A percentile compares a stretch with the other conserved stretches of the same genome.
These are phyloP conservation scores for Rhodinocichla rosea DNA, from an alignment of 2,113 vertebrate species.

Conservation along the genomic window DNA sequence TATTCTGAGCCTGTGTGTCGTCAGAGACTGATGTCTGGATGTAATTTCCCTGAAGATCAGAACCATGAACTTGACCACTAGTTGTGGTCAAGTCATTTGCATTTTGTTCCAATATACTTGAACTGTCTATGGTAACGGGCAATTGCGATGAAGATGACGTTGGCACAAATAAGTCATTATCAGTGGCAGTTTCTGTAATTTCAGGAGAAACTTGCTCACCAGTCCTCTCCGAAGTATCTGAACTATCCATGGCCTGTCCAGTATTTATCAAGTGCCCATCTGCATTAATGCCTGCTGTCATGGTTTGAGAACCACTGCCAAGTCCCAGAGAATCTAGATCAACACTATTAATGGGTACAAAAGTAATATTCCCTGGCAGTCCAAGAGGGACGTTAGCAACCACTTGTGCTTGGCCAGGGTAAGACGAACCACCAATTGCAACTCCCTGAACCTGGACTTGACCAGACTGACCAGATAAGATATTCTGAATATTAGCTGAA, in stretches of 20 bases:
- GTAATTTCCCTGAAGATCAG: slow-evolving; percentile 91
- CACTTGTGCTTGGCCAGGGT: slow-evolving; percentile 95
- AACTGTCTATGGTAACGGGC: slow-evolving; percentile 85
- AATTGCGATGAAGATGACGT: slow-evolving; percentile 91
- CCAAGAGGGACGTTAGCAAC: slow-evolving; percentile 97
- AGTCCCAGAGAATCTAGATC: slow-evolving; percentile 97
- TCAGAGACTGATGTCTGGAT: slow-evolving; percentile 83
- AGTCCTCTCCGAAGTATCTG: slow-evolving; percentile 87
- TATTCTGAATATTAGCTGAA: slow-evolving; percentile 90
- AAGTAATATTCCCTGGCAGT: slow-evolving; percentile 96
- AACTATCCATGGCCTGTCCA: slow-evolving; percentile 86
- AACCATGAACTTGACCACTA: slow-evolving; percentile 82
- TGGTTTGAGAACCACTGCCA: slow-evolving; percentile 92
- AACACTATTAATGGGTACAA: slow-evolving; percentile 98
- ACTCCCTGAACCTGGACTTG: slow-evolving; percentile 95
- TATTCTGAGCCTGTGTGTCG: slow-evolving; percentile 87
- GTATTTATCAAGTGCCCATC: slow-evolving; percentile 95
- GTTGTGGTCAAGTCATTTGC: slow-evolving; percentile 79
- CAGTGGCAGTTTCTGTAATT: slow-evolving; percentile 85
- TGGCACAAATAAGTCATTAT: slow-evolving; percentile 96
- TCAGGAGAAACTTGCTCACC: slow-evolving; percentile 89
- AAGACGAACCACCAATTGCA: slow-evolving; percentile 89
- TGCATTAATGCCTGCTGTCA: slow-evolving; percentile 95
- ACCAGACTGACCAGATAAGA: slow-evolving; percentile 89
- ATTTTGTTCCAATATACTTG: slow-evolving; percentile 88